Conservation (phyloP, 2,797 vertebrate species). For the Cynopterus sphinx region DNA sequence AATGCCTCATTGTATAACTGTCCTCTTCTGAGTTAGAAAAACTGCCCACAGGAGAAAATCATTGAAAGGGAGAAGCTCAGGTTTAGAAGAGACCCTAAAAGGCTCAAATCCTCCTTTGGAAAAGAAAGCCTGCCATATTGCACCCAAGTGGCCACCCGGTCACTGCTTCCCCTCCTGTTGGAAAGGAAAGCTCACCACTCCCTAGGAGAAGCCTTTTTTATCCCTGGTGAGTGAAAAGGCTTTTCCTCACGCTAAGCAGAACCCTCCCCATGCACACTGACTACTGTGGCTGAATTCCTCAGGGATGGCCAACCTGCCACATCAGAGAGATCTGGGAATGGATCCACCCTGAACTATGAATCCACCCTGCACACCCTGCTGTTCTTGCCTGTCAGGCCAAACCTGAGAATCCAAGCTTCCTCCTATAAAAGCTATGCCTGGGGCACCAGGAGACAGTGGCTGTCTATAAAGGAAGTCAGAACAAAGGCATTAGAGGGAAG, state of each 20-base stretch:
- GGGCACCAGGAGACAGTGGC: neutral
- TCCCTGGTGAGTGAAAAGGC: neutral
- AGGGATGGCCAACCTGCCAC: neutral
- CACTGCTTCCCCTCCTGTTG: neutral
- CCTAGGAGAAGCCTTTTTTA: neutral
- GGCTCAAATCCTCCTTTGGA: neutral
- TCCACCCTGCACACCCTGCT: accelerated
- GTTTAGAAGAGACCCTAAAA: neutral
- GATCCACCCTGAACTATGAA: neutral
- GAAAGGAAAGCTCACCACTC: accelerated
- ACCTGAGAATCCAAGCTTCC: neutral
- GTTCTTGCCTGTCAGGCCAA: accelerated
- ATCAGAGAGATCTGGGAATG: neutral
- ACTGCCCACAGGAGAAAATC: neutral
- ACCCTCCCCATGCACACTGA: neutral
- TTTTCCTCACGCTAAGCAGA: neutral
- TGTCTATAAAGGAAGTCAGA: neutral
- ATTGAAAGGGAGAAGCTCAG: neutral
- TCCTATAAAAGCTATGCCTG: neutral
- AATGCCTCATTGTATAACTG: neutral
- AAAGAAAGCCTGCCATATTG: accelerated
- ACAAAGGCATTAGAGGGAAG: neutral
- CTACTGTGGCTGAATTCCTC: neutral
- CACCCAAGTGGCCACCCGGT: accelerated
- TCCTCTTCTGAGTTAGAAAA: neutral